These are phyloP conservation scores for Lycaena phlaeas DNA, from an alignment of 2,888 invertebrate genomes.

Conservation along the genomic window DNA sequence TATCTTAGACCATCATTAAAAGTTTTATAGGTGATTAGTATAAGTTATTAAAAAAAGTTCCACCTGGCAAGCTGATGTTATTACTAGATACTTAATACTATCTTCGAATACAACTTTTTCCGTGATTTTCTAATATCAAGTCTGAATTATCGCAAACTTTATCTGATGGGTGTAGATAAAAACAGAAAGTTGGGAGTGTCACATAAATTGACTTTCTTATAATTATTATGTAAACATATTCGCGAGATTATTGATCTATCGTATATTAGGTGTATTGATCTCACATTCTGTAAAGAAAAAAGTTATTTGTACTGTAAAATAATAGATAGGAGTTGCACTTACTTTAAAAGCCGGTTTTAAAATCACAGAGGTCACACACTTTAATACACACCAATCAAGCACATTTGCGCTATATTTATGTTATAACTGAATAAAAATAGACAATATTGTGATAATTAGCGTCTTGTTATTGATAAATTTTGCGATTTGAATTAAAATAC, in stretches of 20 bases:
- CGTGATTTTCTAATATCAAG: not conserved
- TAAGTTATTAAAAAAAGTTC: too few species aligned
- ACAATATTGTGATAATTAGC: not conserved
- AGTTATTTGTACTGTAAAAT: not conserved
- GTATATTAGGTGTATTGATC: not conserved
- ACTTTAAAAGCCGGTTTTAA: slow-evolving; percentile 1
- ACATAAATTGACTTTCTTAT: too few species aligned
- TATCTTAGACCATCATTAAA: too few species aligned
- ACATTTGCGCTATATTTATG: not conserved
- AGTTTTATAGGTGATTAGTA: too few species aligned
- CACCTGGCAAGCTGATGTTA: too few species aligned
- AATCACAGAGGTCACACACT: not conserved
- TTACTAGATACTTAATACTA: too few species aligned
- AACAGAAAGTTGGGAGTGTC: not conserved
- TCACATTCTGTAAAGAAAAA: not conserved
- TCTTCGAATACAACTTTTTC: too few species aligned
- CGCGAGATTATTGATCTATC: too few species aligned
- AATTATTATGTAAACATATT: too few species aligned
- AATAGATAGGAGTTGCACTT: not conserved
- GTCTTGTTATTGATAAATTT: not conserved
- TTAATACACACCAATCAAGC: not conserved
- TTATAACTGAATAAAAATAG: not conserved
- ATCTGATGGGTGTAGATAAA: not conserved
- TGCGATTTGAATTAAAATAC: not conserved
- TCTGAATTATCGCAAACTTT: not conserved